Evolutionary conservation across 2,113 vertebrate species (phyloP), one percentile per base, ranked within the genome.

Genomic region (Otocyon megalotis): DNA sequence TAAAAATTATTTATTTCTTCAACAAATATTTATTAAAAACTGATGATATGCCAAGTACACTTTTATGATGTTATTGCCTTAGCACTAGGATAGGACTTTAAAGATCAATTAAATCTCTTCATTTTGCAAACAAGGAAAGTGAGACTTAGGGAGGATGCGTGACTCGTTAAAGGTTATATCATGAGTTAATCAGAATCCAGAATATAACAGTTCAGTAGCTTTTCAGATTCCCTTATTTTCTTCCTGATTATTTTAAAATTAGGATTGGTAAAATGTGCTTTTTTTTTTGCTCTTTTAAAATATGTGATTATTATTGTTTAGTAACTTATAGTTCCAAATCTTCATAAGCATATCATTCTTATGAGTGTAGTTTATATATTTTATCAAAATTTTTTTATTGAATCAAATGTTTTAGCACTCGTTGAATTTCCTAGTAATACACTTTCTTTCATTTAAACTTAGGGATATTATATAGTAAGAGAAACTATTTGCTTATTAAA

Each of bases 1-100:
- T 95, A 63, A 93, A 97, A 97, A 74, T 88, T 93, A 96, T 94
- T 96, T 58, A 80, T 86, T 81, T 92, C 62, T 82, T 97, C 35
- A 95, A 72, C 35, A 93, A 92, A 94, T 96, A 81, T 88, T 96
- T 97, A 43, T 72, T 82, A 53, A 94, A 50, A 11, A 77, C 24
- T 72, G 91, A 32, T 97, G 91, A 56, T 74, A 93, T 86, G 62
- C 65, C 86, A 94, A 72, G 20, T 6, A 86, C 3, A 58, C 3
- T 77, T 95, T 53, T 53, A 35, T 83, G 58, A 63, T 63, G 37
- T 62, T 50, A 26, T 13, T 95, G 58, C 7, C 22, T 89, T 95
- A 74, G 50, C 48, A 74, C 5, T 91, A 43, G 20, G 15, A 95
- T 91, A 69, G 6, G n/a, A 63, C 24, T 91, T 95, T 80, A 82